phyloP scores from a whole-genome alignment of 1,140 invertebrate genomes.

The Sinella curviseta region DNA sequence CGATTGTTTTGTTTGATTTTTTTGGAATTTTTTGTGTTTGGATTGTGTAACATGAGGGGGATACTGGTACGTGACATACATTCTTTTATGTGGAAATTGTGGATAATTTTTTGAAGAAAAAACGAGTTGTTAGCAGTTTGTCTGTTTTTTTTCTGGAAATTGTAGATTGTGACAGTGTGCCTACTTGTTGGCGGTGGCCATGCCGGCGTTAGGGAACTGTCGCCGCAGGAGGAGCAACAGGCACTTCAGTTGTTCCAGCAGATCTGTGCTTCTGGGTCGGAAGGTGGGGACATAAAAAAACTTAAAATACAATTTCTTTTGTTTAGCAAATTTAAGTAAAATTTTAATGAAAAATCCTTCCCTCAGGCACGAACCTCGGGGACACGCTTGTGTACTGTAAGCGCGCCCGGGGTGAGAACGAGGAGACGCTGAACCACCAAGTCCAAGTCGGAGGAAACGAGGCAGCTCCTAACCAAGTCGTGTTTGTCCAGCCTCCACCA shows the following conservation, averaged over 20 bases:
- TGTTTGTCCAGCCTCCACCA: slow-evolving; percentile 12
- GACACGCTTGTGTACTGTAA: slow-evolving; percentile 11
- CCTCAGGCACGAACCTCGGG: slow-evolving; percentile 4
- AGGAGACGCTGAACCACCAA: neutral
- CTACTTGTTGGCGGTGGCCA: neutral
- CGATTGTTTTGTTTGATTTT: no score
- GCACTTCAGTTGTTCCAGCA: neutral
- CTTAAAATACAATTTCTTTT: neutral
- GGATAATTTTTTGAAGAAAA: no score
- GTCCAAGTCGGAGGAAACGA: neutral
- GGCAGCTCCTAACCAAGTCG: neutral
- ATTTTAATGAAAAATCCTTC: no score
- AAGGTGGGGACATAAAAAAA: neutral
- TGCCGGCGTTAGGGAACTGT: neutral
- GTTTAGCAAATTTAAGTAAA: neutral
- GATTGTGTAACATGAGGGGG: neutral
- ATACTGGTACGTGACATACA: neutral
- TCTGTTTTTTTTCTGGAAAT: neutral
- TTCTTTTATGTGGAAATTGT: neutral
- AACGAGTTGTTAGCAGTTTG: neutral
- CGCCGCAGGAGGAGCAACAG: neutral
- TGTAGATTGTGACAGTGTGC: neutral
- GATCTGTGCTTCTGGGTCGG: neutral
- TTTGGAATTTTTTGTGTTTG: no score
- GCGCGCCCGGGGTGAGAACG: neutral